Conservation (phyloP, 1,140 invertebrate species). For the Danaus plexippus region DNA sequence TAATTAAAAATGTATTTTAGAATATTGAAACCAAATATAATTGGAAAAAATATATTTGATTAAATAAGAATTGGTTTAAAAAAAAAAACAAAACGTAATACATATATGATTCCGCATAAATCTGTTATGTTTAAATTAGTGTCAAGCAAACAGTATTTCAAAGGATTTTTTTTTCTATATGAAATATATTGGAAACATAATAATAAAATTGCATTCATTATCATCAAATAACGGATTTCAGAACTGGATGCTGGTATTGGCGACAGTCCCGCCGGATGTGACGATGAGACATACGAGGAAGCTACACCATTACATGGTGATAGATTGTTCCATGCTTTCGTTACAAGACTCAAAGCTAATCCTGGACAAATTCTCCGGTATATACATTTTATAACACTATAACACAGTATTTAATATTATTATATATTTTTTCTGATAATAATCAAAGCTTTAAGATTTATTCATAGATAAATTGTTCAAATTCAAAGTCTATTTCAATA, state of each 20-base stretch:
- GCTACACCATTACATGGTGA: conserved; percentile 84
- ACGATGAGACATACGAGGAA: conserved; percentile 79
- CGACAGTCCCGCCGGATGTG: conserved; percentile 28
- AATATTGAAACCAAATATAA: not conserved
- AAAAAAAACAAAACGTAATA: too few relatives aligned
- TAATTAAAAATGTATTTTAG: not conserved
- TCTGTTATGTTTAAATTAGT: too few relatives aligned
- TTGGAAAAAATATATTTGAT: not conserved
- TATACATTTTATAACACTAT: conserved; percentile 7
- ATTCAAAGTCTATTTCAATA: too few relatives aligned
- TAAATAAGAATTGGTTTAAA: too few relatives aligned
- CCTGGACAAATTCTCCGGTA: conserved; percentile 87
- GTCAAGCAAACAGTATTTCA: too few relatives aligned
- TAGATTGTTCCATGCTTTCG: conserved; percentile 84
- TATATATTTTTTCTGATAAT: too few relatives aligned
- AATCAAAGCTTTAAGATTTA: too few relatives aligned
- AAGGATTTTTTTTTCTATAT: conserved; percentile 7
- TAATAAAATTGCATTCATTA: too few relatives aligned
- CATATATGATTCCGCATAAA: too few relatives aligned
- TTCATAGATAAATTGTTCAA: too few relatives aligned
- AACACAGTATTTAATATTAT: too few relatives aligned
- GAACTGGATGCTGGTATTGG: conserved; percentile 38
- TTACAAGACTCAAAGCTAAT: conserved; percentile 80
- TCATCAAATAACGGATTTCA: conserved; percentile 10
- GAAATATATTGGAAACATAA: too few relatives aligned